These are phyloP conservation scores for Ormyrus thymus DNA, from an alignment of 2,888 invertebrate species.

Conservation along the genomic window DNA sequence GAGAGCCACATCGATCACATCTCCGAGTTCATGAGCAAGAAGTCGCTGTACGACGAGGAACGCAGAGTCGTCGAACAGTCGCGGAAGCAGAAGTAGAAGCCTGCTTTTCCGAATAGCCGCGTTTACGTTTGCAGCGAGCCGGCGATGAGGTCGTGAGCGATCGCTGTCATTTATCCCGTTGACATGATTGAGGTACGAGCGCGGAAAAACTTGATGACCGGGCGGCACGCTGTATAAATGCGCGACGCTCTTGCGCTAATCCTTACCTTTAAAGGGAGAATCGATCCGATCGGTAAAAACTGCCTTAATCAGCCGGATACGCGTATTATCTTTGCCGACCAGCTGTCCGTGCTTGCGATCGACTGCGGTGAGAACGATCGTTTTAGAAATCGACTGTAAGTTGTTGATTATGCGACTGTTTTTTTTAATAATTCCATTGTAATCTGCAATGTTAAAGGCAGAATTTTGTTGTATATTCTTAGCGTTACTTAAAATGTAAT, in stretches of 20 bases:
- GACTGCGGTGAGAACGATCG: too few relatives aligned
- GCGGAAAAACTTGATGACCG: conserved; percentile 17
- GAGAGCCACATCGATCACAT: conserved; percentile 63
- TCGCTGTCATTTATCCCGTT: conserved; percentile 4
- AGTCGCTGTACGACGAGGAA: conserved; percentile 61
- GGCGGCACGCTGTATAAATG: not conserved
- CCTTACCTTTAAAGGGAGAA: not conserved
- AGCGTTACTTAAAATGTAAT: too few relatives aligned
- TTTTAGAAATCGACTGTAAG: too few relatives aligned
- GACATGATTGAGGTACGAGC: not conserved
- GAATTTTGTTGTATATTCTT: too few relatives aligned
- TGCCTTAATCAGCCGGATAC: not conserved
- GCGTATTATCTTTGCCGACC: not conserved
- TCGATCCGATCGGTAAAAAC: not conserved
- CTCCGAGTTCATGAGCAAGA: conserved; percentile 59
- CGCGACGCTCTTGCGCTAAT: not conserved
- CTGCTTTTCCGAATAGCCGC: not conserved
- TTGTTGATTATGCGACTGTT: too few relatives aligned
- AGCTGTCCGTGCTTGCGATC: not conserved
- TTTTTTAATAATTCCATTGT: too few relatives aligned
- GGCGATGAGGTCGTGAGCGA: conserved; percentile 6
- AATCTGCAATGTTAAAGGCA: too few relatives aligned
- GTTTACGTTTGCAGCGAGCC: not conserved
- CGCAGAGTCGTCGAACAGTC: conserved; percentile 52
- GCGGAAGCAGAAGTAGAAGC: conserved; percentile 15